A percentile compares a stretch with the other conserved stretches of the same genome.
Evolutionary conservation across 2,888 invertebrate genomes (phyloP).

Genomic region (Ditula angustiorana): DNA sequence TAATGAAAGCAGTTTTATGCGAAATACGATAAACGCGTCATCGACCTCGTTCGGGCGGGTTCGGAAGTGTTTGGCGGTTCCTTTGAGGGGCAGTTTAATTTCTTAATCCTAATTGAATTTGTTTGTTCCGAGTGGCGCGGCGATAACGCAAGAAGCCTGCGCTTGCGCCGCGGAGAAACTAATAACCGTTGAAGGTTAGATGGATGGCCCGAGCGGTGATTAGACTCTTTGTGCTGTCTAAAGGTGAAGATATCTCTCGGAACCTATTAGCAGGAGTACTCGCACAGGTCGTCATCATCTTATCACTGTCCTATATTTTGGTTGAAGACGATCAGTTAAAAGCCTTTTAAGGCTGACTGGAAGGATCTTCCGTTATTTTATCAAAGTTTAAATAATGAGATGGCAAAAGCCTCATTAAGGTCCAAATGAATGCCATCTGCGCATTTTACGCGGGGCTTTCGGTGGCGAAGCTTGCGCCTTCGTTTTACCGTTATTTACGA

Average conservation of each 20-base stretch:
- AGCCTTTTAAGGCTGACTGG: constrained; percentile 21
- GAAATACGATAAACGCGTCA: constrained; percentile 64
- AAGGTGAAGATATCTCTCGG: constrained; percentile 47
- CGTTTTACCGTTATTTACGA: constrained; percentile 37
- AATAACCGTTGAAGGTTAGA: constrained; percentile 67
- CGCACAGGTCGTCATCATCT: constrained; percentile 5
- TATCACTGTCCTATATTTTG: constrained; percentile 11
- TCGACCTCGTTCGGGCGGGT: constrained; percentile 63
- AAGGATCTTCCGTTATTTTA: constrained; percentile 23
- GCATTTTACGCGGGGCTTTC: constrained; percentile 26
- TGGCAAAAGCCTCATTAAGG: constrained; percentile 36
- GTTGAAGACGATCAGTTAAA: constrained; percentile 17
- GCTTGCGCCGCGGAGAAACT: constrained; percentile 49
- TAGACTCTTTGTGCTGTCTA: constrained; percentile 60
- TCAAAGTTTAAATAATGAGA: constrained; percentile 36
- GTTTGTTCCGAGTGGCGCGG: constrained; percentile 70
- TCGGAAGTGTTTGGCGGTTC: constrained; percentile 68
- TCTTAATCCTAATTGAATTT: constrained; percentile 85
- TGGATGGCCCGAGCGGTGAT: constrained; percentile 63
- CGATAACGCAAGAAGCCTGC: constrained; percentile 66
- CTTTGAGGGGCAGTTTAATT: constrained; percentile 76
- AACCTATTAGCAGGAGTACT: constrained; percentile 23
- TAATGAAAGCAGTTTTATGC: constrained; percentile 52
- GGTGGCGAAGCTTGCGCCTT: constrained; percentile 35
- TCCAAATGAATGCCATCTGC: constrained; percentile 28